Evolutionary conservation across 1,140 invertebrate genomes (phyloP).

Genomic region (Pentalonia nigronervosa): DNA sequence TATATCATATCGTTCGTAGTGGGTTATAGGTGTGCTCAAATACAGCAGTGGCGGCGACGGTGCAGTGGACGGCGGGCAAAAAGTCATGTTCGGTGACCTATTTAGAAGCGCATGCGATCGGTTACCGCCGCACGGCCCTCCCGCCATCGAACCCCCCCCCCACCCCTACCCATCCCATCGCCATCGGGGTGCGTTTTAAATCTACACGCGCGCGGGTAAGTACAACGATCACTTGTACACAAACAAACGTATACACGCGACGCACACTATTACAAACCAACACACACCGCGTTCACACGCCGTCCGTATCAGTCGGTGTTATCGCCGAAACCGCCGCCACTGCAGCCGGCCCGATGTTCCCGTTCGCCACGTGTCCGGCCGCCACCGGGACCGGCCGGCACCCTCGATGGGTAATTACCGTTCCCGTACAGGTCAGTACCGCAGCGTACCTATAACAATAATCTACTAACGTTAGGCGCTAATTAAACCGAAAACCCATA

Average conservation of each 20-base stretch:
- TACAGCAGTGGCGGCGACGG: neutral
- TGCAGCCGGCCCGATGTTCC: conserved; percentile 38
- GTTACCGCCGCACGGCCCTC: neutral
- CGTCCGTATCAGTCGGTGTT: conserved; percentile 27
- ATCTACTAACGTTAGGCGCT: neutral
- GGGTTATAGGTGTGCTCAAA: neutral
- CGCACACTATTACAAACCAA: neutral
- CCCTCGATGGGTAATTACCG: neutral
- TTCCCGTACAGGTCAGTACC: conserved; percentile 40
- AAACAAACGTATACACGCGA: neutral
- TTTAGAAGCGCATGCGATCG: conserved; percentile 49
- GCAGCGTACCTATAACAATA: neutral
- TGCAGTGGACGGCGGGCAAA: neutral
- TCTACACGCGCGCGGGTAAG: neutral
- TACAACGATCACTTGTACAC: neutral
- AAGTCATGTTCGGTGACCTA: conserved; percentile 41
- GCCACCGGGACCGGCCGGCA: neutral
- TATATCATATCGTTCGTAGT: neutral
- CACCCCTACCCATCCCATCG: too few relatives aligned
- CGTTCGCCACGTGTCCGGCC: conserved; percentile 48
- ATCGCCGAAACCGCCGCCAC: neutral
- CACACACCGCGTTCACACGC: neutral
- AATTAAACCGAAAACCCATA: neutral
- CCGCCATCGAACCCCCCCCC: too few relatives aligned
- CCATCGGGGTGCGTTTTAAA: neutral